A percentile compares a stretch with the other conserved stretches of the same genome.
These are phyloP conservation scores for Cheilosia vulpina DNA, from an alignment of 2,888 invertebrate species.

Conservation along the genomic window DNA sequence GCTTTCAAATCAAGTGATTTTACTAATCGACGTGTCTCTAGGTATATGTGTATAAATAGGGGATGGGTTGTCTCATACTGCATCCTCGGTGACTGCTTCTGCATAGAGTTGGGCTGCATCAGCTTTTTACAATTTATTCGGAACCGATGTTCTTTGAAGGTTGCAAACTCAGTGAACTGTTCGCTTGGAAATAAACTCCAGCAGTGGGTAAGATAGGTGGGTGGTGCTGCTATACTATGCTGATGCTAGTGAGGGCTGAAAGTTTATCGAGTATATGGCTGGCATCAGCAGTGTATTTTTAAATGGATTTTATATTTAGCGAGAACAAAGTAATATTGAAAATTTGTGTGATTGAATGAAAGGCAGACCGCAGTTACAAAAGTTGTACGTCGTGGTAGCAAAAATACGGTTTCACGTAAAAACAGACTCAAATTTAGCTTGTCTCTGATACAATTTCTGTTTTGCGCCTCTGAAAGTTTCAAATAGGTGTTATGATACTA, in stretches of 20 bases:
- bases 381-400: too few relatives aligned
- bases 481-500: too few relatives aligned
- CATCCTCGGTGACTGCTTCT: slow-evolving; percentile 14
- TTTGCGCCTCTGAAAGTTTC: too few relatives aligned
- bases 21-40: slow-evolving; percentile 65
- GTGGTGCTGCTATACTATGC: neutral
- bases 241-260: neutral
- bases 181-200: slow-evolving; percentile 58
- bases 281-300: neutral
- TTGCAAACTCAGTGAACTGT: slow-evolving; percentile 64
- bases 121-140: slow-evolving; percentile 59
- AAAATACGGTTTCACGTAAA: too few relatives aligned
- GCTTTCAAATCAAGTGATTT: slow-evolving; percentile 69
- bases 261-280: slow-evolving; percentile 3
- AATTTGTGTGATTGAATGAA: neutral
- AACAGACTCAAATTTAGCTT: too few relatives aligned
- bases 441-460: too few relatives aligned
- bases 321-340: neutral
- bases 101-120: slow-evolving; percentile 44
- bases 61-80: neutral
- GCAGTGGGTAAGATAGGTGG: slow-evolving; percentile 32
- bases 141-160: slow-evolving; percentile 65
- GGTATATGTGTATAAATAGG: slow-evolving; percentile 17
- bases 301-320: slow-evolving; percentile 13
- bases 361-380: too few relatives aligned